Percentiles rank a stretch among this genome's conserved stretches.
Evolutionary conservation across 2,797 vertebrate genomes (phyloP).

Genomic region (Dermochelys coriacea): DNA sequence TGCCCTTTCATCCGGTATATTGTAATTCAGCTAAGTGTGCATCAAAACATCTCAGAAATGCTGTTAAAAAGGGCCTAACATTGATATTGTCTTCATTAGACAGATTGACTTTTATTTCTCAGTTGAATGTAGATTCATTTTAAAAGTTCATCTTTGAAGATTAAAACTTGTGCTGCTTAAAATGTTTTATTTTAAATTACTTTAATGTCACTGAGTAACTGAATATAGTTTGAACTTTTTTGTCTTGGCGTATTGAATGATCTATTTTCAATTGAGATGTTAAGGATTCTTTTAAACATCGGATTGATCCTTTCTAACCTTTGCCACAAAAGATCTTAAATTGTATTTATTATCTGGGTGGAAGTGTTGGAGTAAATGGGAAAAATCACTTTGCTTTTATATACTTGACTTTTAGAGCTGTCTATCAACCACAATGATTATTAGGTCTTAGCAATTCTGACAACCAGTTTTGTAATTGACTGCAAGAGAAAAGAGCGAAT

Average conservation of each 20-base stretch:
- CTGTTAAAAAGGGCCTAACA: slow-evolving; percentile 2
- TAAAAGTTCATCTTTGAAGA: slow-evolving; percentile 10
- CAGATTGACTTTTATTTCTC: slow-evolving; percentile 50
- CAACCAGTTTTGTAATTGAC: slow-evolving; percentile 2
- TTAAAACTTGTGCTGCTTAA: slow-evolving; percentile 18
- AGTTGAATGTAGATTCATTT: slow-evolving; percentile 31
- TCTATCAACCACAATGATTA: slow-evolving; percentile 33
- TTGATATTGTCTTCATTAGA: slow-evolving; percentile 34
- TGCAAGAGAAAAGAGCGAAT: background rate
- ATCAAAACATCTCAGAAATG: slow-evolving; percentile 29
- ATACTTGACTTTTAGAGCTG: slow-evolving; percentile 42
- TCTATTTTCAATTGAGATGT: background rate
- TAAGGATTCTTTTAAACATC: background rate
- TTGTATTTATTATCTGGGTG: background rate
- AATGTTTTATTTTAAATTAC: slow-evolving; percentile 14
- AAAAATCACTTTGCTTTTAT: slow-evolving; percentile 21
- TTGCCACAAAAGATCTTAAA: background rate
- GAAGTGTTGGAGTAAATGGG: background rate
- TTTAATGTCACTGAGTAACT: slow-evolving; percentile 13
- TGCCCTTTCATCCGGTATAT: slow-evolving; percentile 40
- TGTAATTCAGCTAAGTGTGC: slow-evolving; percentile 47
- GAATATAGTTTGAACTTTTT: background rate
- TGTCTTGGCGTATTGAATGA: background rate
- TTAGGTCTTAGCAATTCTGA: slow-evolving; percentile 19
- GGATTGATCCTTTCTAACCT: background rate